Evolutionary conservation across 2,888 invertebrate genomes (phyloP).

Genomic region (Trichopoda pennipes): DNA sequence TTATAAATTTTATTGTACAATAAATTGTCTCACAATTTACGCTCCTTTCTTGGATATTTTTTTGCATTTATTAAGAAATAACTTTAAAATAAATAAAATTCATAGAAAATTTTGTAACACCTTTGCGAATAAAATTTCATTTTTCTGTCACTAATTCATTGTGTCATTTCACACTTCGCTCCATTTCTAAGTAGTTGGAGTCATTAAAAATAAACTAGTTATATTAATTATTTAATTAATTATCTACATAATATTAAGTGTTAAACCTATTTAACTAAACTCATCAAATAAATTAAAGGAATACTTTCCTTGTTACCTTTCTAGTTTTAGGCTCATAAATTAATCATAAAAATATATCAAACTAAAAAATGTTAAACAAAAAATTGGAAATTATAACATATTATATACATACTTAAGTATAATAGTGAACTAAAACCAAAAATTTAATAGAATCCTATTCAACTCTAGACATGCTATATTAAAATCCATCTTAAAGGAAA

Average conservation of each 20-base stretch:
- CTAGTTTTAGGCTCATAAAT: constrained; percentile 1
- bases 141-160: constrained; percentile 16
- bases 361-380: constrained; percentile 31
- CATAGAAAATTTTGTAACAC: neutral
- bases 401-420: constrained; percentile 3
- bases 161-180: neutral
- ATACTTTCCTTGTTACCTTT: constrained; percentile 23
- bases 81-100: neutral
- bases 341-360: constrained; percentile 9
- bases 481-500: constrained; percentile 10
- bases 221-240: constrained; percentile 31
- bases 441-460: constrained; percentile 52
- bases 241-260: constrained; percentile 54
- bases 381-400: constrained; percentile 41
- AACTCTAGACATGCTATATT: constrained; percentile 52
- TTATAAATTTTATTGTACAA: constrained; percentile 42
- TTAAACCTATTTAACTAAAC: constrained; percentile 50
- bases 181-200: constrained; percentile 44
- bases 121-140: neutral
- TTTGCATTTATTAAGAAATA: neutral
- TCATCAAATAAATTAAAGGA: constrained; percentile 8
- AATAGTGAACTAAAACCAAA: constrained; percentile 35
- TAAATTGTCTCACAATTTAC: constrained; percentile 2
- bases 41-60: too few species aligned
- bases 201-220: constrained; percentile 15